phyloP scores from a whole-genome alignment of 2,888 invertebrate genomes.

The Xanthorhoe designata region DNA sequence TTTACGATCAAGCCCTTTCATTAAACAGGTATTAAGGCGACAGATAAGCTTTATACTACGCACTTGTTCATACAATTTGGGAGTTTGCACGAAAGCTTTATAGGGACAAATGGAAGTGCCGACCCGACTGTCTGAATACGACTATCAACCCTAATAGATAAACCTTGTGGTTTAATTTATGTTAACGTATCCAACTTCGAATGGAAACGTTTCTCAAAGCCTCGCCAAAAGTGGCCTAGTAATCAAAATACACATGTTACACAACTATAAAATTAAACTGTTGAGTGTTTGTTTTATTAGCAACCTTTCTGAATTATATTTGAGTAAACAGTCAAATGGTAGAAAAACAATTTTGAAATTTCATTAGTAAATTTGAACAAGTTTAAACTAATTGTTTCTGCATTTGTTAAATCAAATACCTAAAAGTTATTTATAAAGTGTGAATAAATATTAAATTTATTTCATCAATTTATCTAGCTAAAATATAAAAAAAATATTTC shows the following conservation, averaged over 20 bases:
- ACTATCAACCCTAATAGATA: slow-evolving; percentile 67
- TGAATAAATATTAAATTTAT: not conserved
- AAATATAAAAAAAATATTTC: not conserved
- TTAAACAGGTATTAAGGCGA: slow-evolving; percentile 84
- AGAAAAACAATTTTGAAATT: not conserved
- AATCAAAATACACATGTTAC: slow-evolving; percentile 42
- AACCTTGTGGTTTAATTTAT: slow-evolving; percentile 69
- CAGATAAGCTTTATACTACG: slow-evolving; percentile 78
- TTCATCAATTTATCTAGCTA: not conserved
- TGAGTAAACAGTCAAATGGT: not conserved
- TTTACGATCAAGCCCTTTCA: slow-evolving; percentile 85
- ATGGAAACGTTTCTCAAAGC: slow-evolving; percentile 50
- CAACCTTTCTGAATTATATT: slow-evolving; percentile 7
- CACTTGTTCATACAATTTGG: slow-evolving; percentile 77
- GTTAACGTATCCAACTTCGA: slow-evolving; percentile 58
- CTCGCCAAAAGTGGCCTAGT: slow-evolving; percentile 39
- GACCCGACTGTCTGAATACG: slow-evolving; percentile 65
- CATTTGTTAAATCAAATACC: not conserved
- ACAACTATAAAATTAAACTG: slow-evolving; percentile 38
- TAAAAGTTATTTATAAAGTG: not conserved
- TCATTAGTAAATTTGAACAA: not conserved
- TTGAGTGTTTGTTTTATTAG: slow-evolving; percentile 31
- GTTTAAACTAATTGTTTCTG: not conserved
- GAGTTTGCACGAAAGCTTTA: slow-evolving; percentile 73
- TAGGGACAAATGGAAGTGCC: slow-evolving; percentile 69